These are phyloP conservation scores for Vidua chalybeata DNA, from an alignment of 2,113 vertebrate species.

Conservation along the genomic window DNA sequence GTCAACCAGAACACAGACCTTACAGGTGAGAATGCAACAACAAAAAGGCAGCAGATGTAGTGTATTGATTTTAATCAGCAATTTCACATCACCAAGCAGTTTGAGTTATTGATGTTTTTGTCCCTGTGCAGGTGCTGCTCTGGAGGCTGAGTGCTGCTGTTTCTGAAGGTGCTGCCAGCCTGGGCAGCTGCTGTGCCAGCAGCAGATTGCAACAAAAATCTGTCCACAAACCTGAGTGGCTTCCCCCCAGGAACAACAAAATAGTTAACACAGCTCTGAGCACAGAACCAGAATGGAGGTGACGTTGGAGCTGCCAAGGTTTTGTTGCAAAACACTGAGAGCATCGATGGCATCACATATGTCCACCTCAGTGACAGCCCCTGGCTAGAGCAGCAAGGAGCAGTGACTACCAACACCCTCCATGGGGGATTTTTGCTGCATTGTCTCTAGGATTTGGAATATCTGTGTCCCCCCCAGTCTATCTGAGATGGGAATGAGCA, in stretches of 20 bases:
- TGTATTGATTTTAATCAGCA: background rate
- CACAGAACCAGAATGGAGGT: background rate
- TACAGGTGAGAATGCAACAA: background rate
- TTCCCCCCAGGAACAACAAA: background rate
- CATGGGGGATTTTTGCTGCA: background rate
- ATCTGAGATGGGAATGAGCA: background rate
- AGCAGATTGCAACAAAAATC: background rate
- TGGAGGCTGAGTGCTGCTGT: background rate
- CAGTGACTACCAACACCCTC: accelerated
- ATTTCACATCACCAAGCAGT: background rate
- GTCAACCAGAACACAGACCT: background rate
- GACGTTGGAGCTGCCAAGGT: accelerated
- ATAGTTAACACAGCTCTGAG: background rate
- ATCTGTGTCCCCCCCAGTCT: background rate
- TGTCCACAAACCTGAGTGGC: background rate
- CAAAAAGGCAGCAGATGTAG: background rate
- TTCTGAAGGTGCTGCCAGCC: background rate
- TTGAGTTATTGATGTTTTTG: background rate
- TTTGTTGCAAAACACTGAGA: background rate
- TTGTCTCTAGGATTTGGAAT: background rate
- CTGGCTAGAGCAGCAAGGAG: background rate
- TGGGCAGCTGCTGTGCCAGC: background rate
- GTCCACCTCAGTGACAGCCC: background rate
- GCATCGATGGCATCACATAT: accelerated
- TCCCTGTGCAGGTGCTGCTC: background rate